Percentiles rank a stretch among this genome's conserved stretches.
Conservation (phyloP, 2,113 vertebrate species). For the Alligator mississippiensis region DNA sequence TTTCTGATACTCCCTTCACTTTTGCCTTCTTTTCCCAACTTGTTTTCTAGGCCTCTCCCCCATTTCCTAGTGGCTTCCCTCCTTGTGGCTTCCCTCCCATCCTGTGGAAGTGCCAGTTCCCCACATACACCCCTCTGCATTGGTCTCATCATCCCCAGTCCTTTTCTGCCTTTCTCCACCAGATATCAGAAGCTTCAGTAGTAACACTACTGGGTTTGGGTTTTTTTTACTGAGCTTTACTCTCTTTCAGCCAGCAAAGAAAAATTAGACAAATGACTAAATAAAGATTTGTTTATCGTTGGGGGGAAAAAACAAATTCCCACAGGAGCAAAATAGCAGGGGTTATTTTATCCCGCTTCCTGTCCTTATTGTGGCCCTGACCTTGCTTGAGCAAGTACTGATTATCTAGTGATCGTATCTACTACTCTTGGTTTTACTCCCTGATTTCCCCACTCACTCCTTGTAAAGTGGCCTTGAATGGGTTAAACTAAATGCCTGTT, state of each 20-base stretch:
- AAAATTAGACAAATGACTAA: slow-evolving; percentile 65
- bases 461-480: background rate
- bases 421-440: background rate
- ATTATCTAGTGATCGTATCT: background rate
- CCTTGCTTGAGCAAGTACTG: slow-evolving; percentile 23
- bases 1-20: background rate
- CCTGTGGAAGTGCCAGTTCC: background rate
- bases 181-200: slow-evolving; percentile 12
- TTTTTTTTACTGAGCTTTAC: slow-evolving; percentile 32
- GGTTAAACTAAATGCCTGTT: background rate
- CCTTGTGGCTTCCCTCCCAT: background rate
- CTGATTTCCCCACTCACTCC: background rate
- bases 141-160: slow-evolving; percentile 22
- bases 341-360: background rate
- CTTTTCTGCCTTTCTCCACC: slow-evolving; percentile 29
- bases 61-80: background rate
- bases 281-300: slow-evolving; percentile 24
- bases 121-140: background rate
- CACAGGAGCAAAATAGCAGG: slow-evolving; percentile 10
- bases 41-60: background rate
- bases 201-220: background rate
- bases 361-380: slow-evolving; percentile 17
- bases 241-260: slow-evolving; percentile 38
- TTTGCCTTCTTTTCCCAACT: background rate
- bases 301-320: slow-evolving; percentile 41